Evolutionary conservation across 2,797 vertebrate species (phyloP).

Genomic region (Chanos chanos): DNA sequence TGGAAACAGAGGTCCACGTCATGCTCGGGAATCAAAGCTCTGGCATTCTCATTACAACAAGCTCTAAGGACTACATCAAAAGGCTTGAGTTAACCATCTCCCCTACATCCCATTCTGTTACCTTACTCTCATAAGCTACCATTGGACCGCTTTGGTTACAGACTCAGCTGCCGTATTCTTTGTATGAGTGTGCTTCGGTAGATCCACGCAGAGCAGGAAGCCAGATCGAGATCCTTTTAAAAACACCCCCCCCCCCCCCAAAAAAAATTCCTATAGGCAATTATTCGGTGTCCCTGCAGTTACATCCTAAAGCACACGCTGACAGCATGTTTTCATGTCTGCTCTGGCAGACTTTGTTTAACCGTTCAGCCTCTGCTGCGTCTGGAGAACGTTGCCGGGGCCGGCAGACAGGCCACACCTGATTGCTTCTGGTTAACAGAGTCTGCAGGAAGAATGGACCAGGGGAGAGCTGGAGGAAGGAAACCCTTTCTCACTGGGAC

Average conservation of each 20-base stretch:
- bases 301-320: no score
- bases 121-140: neutral
- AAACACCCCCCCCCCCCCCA: no score
- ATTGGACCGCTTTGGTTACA: no score
- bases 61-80: slow-evolving; percentile 3
- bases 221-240: no score
- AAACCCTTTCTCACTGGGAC: slow-evolving; percentile 7
- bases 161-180: no score
- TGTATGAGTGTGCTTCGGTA: no score
- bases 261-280: no score
- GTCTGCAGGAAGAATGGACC: slow-evolving; percentile 5
- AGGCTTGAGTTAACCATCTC: neutral
- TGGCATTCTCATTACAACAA: slow-evolving; percentile 34
- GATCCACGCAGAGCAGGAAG: no score
- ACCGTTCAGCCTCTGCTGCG: neutral
- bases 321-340: no score
- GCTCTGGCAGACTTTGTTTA: no score
- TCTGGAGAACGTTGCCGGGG: neutral
- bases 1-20: neutral
- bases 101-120: neutral
- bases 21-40: slow-evolving; percentile 10
- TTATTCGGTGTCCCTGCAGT: no score
- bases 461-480: slow-evolving; percentile 14
- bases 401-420: neutral
- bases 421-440: neutral